Conservation (phyloP, 37 sponge, comb jelly and placozoan genomes). For the Chondrosia reniformis region DNA sequence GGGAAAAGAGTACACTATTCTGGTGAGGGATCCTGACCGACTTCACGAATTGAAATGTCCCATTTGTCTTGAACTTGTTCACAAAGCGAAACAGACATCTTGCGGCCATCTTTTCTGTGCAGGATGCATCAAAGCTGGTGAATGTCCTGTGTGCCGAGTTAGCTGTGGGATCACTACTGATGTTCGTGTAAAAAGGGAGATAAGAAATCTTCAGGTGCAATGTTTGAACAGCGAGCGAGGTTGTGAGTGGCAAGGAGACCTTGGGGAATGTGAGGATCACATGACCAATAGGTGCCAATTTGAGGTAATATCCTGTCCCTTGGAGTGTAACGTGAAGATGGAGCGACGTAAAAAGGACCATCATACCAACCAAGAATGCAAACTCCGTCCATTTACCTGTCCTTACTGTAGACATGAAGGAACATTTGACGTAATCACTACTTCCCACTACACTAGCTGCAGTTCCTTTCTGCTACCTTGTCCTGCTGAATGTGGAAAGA, state of each 20-base stretch:
- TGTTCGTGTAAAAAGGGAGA: background rate
- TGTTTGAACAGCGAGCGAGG: constrained; percentile 21
- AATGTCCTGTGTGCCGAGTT: background rate
- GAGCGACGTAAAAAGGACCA: background rate
- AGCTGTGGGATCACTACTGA: background rate
- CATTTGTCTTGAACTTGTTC: background rate
- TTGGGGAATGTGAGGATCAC: constrained; percentile 11
- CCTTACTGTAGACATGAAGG: constrained; percentile 9
- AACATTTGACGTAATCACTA: background rate
- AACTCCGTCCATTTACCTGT: background rate
- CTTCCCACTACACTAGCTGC: background rate
- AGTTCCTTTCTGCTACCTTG: constrained; percentile 9
- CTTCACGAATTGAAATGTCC: constrained; percentile 12
- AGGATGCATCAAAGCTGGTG: background rate
- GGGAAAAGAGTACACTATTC: too few relatives aligned
- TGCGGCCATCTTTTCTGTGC: constrained; percentile 6
- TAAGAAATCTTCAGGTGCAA: constrained; percentile 2
- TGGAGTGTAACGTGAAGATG: background rate
- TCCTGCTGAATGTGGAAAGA: background rate
- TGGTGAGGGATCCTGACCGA: too few relatives aligned
- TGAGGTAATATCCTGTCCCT: background rate
- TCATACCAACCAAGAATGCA: background rate
- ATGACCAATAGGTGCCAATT: background rate
- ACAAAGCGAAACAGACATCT: background rate
- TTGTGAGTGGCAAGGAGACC: constrained; percentile 33